phyloP scores from a whole-genome alignment of 2,797 vertebrate genomes.

The Phataginus tricuspis region DNA sequence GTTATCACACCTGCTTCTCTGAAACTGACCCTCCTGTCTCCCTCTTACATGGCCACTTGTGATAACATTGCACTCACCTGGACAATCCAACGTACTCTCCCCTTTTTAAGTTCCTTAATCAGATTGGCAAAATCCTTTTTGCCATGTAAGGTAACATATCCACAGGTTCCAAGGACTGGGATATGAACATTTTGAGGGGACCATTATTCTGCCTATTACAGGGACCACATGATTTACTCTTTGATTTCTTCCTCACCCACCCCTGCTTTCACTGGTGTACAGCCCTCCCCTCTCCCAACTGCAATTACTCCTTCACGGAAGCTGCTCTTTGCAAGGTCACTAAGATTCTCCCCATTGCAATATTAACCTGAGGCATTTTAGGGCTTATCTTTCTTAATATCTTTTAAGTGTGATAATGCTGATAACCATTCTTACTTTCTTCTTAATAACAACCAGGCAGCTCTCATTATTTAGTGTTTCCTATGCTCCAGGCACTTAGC shows the following conservation, averaged over 20 bases:
- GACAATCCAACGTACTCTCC: neutral
- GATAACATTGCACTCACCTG: neutral
- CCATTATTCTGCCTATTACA: neutral
- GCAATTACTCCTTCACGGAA: slow-evolving; percentile 36
- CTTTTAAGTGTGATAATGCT: neutral
- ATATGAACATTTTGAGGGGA: neutral
- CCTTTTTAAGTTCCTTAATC: neutral
- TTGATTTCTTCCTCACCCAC: neutral
- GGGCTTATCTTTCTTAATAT: neutral
- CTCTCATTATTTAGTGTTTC: slow-evolving; percentile 25
- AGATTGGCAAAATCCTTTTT: neutral
- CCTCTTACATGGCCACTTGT: neutral
- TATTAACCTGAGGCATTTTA: neutral
- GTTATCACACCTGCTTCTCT: neutral
- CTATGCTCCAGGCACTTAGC: neutral
- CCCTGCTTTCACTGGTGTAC: neutral
- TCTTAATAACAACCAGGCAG: neutral
- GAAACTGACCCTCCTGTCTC: neutral
- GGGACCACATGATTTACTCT: neutral
- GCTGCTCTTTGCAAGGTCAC: neutral
- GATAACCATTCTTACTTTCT: neutral
- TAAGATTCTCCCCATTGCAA: neutral
- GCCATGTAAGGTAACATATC: neutral
- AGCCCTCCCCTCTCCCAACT: neutral
- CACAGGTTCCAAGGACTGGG: neutral